Evolutionary conservation across 2,797 vertebrate genomes (phyloP), one percentile per base, ranked within the genome.

Genomic region (Poecilia gillii): DNA sequence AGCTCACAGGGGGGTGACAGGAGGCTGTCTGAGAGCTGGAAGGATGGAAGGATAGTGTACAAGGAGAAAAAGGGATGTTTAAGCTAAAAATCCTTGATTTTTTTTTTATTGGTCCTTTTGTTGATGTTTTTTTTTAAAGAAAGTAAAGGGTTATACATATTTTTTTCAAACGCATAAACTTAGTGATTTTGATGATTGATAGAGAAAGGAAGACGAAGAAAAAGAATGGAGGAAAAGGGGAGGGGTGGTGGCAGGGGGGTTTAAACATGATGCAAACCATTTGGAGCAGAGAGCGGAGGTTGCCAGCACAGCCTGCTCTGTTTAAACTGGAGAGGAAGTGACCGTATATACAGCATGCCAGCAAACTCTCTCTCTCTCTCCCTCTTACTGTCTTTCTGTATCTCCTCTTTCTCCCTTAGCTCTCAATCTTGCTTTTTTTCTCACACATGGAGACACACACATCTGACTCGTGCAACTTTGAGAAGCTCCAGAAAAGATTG

Each of bases 301-400:
- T 98, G 98, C 98, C 98, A 99, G 97, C 96, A 98, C 98, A 99
- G 98, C 97, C 97, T 98, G 98, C 97, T 97, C 97, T 98, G 97
- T 99, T 99, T 98, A 99, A 99, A 98, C 97, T 98, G 97, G 97
- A 97, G 96, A 99, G 98, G 98, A 99, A 99, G 97, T 98, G 97
- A 98, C 97, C 97, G 95, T 98, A 97, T 98, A 97, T 96, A 97
- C 97, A 97, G 97, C 97, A 97, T 98, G 97, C 98, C 98, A 98
- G 96, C 94, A 93, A 97, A 96, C 96, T 87, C 90, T 85, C 93
- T 91, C 91, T 92, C 49, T 49, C 47, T 90, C 90, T 91, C 85
- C 78, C 92, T 94, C 86, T 91, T 81, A 73, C 88, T 89, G 91
- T 93, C 91, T 92, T 85, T 88, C 81, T 92, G 81, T 91, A 82